These are phyloP conservation scores for Balaenoptera acutorostrata DNA, from an alignment of 2,113 vertebrate species.

Conservation along the genomic window DNA sequence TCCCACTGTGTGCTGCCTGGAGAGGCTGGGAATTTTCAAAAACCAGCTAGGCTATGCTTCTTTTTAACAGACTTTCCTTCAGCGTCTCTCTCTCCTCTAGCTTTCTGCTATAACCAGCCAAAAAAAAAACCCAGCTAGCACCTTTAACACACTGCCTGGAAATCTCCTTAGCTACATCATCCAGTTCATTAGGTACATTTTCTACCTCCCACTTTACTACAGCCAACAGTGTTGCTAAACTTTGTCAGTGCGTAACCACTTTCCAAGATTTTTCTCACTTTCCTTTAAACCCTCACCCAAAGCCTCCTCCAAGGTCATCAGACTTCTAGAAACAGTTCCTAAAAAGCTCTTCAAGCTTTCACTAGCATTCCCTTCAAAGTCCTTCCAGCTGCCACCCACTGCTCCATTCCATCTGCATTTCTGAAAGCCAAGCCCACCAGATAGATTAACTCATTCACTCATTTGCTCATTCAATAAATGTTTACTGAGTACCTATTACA, in stretches of 20 bases:
- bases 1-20: too few species aligned
- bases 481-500: neutral
- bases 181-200: neutral
- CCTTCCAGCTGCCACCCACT: neutral
- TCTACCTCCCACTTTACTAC: neutral
- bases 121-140: neutral
- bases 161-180: neutral
- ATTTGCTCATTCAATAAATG: neutral
- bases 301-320: neutral
- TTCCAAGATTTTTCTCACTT: neutral
- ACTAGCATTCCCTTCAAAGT: neutral
- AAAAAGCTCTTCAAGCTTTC: neutral
- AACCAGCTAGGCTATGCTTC: neutral
- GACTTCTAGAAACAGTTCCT: neutral
- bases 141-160: neutral
- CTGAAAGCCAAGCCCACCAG: neutral
- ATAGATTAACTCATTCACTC: neutral
- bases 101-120: neutral
- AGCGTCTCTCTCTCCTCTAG: neutral
- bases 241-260: neutral
- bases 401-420: neutral
- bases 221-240: neutral
- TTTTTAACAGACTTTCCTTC: neutral
- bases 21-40: too few species aligned
- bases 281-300: neutral